phyloP scores from a whole-genome alignment of 2,113 vertebrate genomes.

The Pan troglodytes region NHGRI_mPanTro3-v2.1_pri NC_072398.2:94685001-94685500 shows the following conservation, averaged over 20 bases:
- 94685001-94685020: background rate
- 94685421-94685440: background rate
- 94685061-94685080: rapidly evolving
- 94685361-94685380: background rate
- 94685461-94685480: background rate
- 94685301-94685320: background rate
- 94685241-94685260: too few species aligned
- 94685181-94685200: background rate
- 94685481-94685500: background rate
- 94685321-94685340: background rate
- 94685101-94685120: background rate
- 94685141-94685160: background rate
- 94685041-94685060: background rate
- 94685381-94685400: background rate
- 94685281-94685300: rapidly evolving
- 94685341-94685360: too few species aligned
- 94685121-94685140: background rate
- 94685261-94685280: background rate
- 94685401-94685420: background rate
- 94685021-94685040: background rate
- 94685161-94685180: background rate
- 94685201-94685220: background rate
- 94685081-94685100: background rate
- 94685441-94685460: background rate
- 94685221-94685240: background rate